These are phyloP conservation scores for Cynocephalus volans DNA, from an alignment of 2,113 vertebrate genomes.

Conservation along the genomic window DNA sequence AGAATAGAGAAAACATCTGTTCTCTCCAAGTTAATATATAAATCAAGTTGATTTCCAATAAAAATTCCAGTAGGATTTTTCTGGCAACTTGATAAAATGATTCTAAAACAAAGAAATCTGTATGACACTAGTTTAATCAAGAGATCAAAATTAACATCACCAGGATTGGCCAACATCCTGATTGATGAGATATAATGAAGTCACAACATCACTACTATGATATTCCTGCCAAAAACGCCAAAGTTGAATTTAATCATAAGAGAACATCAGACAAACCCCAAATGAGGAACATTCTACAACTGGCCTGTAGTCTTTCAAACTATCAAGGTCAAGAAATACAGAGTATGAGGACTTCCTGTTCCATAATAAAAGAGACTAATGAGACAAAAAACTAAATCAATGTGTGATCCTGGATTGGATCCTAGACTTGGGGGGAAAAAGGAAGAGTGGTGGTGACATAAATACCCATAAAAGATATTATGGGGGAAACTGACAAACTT, in stretches of 20 bases:
- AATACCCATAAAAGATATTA: not conserved
- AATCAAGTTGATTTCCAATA: not conserved
- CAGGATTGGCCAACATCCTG: not conserved
- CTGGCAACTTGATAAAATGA: not conserved
- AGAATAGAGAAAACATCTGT: not conserved
- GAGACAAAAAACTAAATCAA: not conserved
- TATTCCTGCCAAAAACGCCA: not conserved
- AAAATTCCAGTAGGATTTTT: not conserved
- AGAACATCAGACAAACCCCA: not conserved
- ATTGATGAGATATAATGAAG: not conserved
- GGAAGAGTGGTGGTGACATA: not conserved
- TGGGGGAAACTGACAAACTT: not conserved
- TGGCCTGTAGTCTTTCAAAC: not conserved
- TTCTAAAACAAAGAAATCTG: not conserved
- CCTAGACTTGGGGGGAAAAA: not conserved
- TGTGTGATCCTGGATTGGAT: not conserved
- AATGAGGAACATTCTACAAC: not conserved
- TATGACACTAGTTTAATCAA: not conserved
- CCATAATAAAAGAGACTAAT: not conserved
- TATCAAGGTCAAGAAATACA: not conserved
- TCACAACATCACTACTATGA: not conserved
- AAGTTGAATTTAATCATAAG: conserved; percentile 31
- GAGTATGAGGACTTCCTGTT: not conserved
- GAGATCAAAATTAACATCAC: not conserved
- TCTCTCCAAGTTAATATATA: not conserved